These are phyloP conservation scores for Peromyscus aztecus DNA, from an alignment of 2,797 vertebrate genomes.

Conservation along the genomic window DNA sequence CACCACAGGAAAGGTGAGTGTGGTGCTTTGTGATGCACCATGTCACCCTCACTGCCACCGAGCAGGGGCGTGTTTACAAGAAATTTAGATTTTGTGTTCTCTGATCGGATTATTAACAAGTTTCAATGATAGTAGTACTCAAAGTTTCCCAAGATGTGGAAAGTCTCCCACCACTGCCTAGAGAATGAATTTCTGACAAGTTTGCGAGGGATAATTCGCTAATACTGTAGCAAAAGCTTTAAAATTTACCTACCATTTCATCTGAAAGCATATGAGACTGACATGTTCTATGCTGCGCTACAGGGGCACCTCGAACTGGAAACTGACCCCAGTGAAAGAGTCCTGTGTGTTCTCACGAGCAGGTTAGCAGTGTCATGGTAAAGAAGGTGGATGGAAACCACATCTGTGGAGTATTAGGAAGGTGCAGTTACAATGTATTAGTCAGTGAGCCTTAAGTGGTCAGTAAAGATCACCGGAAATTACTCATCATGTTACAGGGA, in stretches of 20 bases:
- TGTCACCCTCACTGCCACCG: background rate
- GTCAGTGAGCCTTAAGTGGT: background rate
- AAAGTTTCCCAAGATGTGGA: background rate
- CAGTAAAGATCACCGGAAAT: background rate
- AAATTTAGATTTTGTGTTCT: background rate
- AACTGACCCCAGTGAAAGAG: background rate
- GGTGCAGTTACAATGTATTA: background rate
- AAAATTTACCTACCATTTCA: background rate
- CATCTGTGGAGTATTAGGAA: background rate
- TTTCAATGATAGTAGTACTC: background rate
- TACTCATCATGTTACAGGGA: background rate
- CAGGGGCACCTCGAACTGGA: background rate
- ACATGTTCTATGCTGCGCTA: background rate
- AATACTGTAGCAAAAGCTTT: background rate
- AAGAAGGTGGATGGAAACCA: background rate
- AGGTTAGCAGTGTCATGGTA: background rate
- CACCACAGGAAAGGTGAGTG: constrained; percentile 52
- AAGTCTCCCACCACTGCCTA: background rate
- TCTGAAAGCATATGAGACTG: background rate
- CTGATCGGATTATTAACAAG: background rate
- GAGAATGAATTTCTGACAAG: background rate
- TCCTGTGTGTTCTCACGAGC: background rate
- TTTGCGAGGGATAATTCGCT: background rate
- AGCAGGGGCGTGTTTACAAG: background rate
- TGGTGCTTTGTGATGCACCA: background rate